These are phyloP conservation scores for Anagyrus pseudococci DNA, from an alignment of 2,888 invertebrate species.

Conservation along the genomic window DNA sequence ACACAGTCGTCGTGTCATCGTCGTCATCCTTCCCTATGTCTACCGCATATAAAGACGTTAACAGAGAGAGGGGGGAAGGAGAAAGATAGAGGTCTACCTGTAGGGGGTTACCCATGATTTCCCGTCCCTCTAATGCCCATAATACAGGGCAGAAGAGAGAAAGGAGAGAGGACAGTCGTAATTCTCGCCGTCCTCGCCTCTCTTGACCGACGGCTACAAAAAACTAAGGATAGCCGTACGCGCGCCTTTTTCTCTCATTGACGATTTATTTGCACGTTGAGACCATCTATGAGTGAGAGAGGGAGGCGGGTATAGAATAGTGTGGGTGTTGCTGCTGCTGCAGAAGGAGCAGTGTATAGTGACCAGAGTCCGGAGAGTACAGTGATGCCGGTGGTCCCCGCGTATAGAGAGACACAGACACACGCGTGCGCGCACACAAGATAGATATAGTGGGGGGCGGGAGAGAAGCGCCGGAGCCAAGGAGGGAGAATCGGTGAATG, in stretches of 20 bases:
- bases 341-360: not conserved
- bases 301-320: not conserved
- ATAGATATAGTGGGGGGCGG: slow-evolving; percentile 21
- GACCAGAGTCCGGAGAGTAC: not conserved
- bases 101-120: not conserved
- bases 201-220: not conserved
- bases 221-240: not conserved
- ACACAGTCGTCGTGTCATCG: too few relatives aligned
- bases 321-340: too few relatives aligned
- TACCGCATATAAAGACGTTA: not conserved
- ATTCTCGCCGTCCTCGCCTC: not conserved
- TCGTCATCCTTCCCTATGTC: not conserved
- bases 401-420: not conserved
- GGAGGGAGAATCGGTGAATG: slow-evolving; percentile 32
- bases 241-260: slow-evolving; percentile 6
- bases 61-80: not conserved
- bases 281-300: not conserved
- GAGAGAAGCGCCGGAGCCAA: not conserved
- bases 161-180: not conserved
- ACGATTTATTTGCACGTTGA: not conserved
- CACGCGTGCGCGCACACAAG: slow-evolving; percentile 2
- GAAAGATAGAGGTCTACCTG: not conserved
- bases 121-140: not conserved
- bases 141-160: not conserved
- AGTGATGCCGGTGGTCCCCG: not conserved